Conservation (phyloP, 2,797 vertebrate species). For the Phalloptychus januarius region DNA sequence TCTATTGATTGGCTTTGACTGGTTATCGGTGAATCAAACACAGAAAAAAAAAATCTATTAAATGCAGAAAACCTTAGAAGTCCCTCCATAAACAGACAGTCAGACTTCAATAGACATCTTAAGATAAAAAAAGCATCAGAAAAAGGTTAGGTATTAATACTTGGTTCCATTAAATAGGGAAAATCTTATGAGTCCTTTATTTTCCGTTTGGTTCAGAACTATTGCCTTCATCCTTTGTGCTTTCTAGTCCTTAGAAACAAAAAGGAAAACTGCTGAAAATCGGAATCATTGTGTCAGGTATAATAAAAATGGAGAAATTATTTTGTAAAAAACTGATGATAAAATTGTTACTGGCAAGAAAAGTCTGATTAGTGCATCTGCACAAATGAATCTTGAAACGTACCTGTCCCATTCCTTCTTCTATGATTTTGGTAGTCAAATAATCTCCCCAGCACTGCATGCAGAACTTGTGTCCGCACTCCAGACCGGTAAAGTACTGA, state of each 20-base stretch:
- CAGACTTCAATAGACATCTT: background rate
- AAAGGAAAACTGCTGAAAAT: background rate
- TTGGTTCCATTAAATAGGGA: background rate
- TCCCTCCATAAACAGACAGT: background rate
- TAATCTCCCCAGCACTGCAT: constrained; percentile 99
- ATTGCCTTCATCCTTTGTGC: background rate
- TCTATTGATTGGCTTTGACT: background rate
- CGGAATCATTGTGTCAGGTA: background rate
- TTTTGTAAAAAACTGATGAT: background rate
- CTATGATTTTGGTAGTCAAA: constrained; percentile 99
- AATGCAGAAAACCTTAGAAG: background rate
- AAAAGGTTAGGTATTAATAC: background rate
- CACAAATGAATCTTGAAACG: background rate
- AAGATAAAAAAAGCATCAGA: background rate
- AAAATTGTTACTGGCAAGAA: background rate
- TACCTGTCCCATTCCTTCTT: constrained; percentile 99
- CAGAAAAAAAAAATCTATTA: background rate
- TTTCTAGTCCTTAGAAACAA: background rate
- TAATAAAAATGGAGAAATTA: background rate
- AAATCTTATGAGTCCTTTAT: background rate
- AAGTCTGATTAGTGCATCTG: background rate
- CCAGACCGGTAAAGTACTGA: constrained; percentile 98
- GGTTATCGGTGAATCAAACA: background rate
- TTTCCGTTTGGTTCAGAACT: background rate
- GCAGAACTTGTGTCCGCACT: constrained; percentile 99